These are phyloP conservation scores for Psix sp. DNA, from an alignment of 1,140 invertebrate species.

Conservation along the genomic window DNA sequence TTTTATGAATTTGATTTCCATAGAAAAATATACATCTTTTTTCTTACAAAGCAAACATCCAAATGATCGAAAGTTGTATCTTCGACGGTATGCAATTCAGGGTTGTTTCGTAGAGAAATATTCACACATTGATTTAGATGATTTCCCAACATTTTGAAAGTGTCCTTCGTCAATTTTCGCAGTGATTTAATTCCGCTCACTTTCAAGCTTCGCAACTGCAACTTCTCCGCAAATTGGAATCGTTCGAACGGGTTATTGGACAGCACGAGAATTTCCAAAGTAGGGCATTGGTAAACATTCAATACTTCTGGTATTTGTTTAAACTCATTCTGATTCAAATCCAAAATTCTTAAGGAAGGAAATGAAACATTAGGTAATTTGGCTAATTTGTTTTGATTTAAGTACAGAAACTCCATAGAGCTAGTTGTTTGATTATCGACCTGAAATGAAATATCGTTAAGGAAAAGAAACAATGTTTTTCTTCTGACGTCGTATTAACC, in stretches of 20 bases:
- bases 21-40: no score
- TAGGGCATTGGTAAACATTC: constrained; percentile 62
- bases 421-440: constrained; percentile 18
- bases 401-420: constrained; percentile 60
- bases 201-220: constrained; percentile 61
- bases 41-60: constrained; percentile 68
- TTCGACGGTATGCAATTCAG: constrained; percentile 31
- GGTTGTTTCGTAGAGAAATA: constrained; percentile 37
- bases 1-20: no score
- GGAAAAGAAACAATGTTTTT: not conserved
- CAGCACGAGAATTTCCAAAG: constrained; percentile 58
- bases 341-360: constrained; percentile 72
- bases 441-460: constrained; percentile 16
- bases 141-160: constrained; percentile 59
- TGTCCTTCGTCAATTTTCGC: constrained; percentile 55
- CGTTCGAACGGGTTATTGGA: constrained; percentile 62
- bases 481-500: no score
- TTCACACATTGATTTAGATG: constrained; percentile 61
- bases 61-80: constrained; percentile 61
- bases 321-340: constrained; percentile 78
- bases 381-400: constrained; percentile 64
- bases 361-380: constrained; percentile 56
- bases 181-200: constrained; percentile 52
- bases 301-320: constrained; percentile 61
- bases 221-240: constrained; percentile 57